Percentiles rank a stretch among this genome's conserved stretches.
These are phyloP conservation scores for Morpho achilles DNA, from an alignment of 2,888 invertebrate genomes.

Conservation along the genomic window DNA sequence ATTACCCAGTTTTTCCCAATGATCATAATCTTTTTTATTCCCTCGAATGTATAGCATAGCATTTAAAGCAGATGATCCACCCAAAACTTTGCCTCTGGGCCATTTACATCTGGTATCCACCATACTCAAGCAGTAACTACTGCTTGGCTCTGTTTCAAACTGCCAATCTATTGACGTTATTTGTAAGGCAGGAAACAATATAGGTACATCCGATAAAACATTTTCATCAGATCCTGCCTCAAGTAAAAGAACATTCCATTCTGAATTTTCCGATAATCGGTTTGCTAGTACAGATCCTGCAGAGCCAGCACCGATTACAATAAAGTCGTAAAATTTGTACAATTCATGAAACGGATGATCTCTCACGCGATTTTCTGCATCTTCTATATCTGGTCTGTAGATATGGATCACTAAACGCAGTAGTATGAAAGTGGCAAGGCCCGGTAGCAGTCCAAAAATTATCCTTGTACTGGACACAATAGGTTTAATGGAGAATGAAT, in stretches of 20 bases:
- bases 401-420: slow-evolving; percentile 82
- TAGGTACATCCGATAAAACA: slow-evolving; percentile 84
- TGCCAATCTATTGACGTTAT: slow-evolving; percentile 89
- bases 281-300: slow-evolving; percentile 90
- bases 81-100: slow-evolving; percentile 89
- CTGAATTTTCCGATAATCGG: slow-evolving; percentile 85
- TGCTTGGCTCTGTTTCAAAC: slow-evolving; percentile 86
- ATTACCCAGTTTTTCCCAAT: slow-evolving; percentile 88
- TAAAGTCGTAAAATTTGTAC: slow-evolving; percentile 85
- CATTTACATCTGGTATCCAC: slow-evolving; percentile 82
- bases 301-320: slow-evolving; percentile 89
- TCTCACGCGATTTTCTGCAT: slow-evolving; percentile 80
- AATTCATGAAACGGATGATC: slow-evolving; percentile 76
- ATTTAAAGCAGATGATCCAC: slow-evolving; percentile 91
- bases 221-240: slow-evolving; percentile 90
- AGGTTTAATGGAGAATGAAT: slow-evolving; percentile 46
- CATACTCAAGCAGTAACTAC: slow-evolving; percentile 84
- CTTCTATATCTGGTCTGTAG: slow-evolving; percentile 85
- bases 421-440: slow-evolving; percentile 81
- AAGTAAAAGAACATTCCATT: slow-evolving; percentile 86
- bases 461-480: slow-evolving; percentile 82
- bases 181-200: slow-evolving; percentile 85
- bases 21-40: slow-evolving; percentile 90
- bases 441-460: slow-evolving; percentile 81
- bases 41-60: slow-evolving; percentile 95